A percentile compares a stretch with the other conserved stretches of the same genome.
phyloP scores from a whole-genome alignment of 2,888 invertebrate genomes.

The Eupsilia transversa region DNA sequence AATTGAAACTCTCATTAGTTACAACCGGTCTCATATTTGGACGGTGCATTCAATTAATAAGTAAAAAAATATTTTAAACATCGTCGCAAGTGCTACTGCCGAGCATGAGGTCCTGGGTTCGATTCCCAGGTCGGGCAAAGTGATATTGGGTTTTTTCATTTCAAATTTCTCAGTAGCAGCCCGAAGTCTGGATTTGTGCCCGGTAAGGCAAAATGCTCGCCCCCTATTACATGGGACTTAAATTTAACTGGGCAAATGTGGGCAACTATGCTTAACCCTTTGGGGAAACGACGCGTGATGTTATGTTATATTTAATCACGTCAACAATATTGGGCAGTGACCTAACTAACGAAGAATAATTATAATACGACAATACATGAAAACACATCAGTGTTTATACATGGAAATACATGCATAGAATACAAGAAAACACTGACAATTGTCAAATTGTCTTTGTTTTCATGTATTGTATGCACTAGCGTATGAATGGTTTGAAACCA shows the following conservation, averaged over 20 bases:
- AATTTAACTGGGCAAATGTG: neutral
- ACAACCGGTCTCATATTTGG: slow-evolving; percentile 2
- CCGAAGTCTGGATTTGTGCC: no score
- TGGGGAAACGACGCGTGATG: no score
- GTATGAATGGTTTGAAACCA: neutral
- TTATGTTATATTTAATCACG: no score
- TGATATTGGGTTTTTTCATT: no score
- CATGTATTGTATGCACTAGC: neutral
- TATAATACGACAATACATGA: neutral
- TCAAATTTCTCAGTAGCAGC: neutral
- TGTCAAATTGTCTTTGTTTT: no score
- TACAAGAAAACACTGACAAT: neutral
- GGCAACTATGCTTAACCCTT: no score
- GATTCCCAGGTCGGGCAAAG: no score
- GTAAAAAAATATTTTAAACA: neutral
- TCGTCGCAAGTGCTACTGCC: no score
- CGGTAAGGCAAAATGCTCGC: neutral
- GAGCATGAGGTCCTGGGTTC: no score
- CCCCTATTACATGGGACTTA: neutral
- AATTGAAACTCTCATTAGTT: slow-evolving; percentile 12
- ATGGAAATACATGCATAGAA: no score
- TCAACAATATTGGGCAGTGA: neutral
- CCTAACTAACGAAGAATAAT: neutral
- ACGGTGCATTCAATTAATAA: neutral
- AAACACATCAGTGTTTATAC: no score